Percentiles rank a stretch among this genome's conserved stretches.
phyloP scores from a whole-genome alignment of 2,797 vertebrate species.

The Artibeus lituratus region DNA sequence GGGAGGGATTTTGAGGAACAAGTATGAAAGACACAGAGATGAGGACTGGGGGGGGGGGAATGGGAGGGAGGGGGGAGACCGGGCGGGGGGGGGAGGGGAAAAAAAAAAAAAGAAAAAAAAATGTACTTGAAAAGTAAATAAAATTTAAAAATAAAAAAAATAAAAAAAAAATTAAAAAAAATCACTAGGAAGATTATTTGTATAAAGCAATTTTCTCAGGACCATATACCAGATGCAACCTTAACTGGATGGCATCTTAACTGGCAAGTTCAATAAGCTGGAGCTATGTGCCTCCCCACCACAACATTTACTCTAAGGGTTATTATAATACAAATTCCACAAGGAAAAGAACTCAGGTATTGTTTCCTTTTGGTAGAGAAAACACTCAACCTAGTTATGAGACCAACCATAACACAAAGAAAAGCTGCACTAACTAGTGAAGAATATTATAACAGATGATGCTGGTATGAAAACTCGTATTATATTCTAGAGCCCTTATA shows the following conservation, averaged over 20 bases:
- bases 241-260: not conserved
- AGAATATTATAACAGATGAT: constrained; percentile 50
- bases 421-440: constrained; percentile 63
- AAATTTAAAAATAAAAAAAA: constrained; percentile 55
- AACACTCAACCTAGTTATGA: constrained; percentile 30
- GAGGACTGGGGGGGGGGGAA: no score
- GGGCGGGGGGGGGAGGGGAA: no score
- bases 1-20: no score
- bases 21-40: no score
- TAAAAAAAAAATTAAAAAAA: constrained; percentile 56
- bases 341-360: not conserved
- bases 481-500: constrained; percentile 71
- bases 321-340: constrained; percentile 34
- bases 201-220: constrained; percentile 38
- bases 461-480: constrained; percentile 67
- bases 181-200: constrained; percentile 57
- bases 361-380: not conserved
- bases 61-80: no score
- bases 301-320: not conserved
- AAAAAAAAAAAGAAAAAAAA: no score
- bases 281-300: not conserved
- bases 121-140: no score
- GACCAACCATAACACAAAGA: constrained; percentile 59
- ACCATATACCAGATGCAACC: constrained; percentile 31
- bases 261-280: not conserved